Conservation (phyloP, 2,888 invertebrate genomes). For the Palloptera scutellata region DNA sequence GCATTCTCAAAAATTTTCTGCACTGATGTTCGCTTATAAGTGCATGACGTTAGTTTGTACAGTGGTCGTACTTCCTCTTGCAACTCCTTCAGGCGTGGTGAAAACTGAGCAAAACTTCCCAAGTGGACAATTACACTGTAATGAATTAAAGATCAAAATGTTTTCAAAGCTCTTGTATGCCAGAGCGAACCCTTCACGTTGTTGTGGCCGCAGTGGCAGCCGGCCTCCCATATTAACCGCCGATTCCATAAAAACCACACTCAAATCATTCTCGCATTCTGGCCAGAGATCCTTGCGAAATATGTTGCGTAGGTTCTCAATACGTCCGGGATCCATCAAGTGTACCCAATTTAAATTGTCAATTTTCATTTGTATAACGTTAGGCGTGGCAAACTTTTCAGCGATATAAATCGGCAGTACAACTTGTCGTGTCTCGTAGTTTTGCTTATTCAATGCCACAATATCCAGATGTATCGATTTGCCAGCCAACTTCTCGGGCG, state of each 20-base stretch:
- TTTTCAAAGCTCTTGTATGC: neutral
- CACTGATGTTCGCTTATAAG: constrained; percentile 85
- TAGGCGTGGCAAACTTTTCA: constrained; percentile 74
- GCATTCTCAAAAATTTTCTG: constrained; percentile 83
- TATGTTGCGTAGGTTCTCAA: constrained; percentile 79
- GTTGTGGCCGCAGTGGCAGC: constrained; percentile 80
- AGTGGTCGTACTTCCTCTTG: constrained; percentile 84
- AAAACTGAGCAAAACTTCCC: constrained; percentile 80
- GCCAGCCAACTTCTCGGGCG: constrained; percentile 71
- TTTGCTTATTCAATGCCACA: constrained; percentile 78
- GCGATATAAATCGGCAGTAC: constrained; percentile 72
- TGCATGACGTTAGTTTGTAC: constrained; percentile 80
- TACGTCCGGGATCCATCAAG: constrained; percentile 77
- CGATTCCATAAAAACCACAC: constrained; percentile 84
- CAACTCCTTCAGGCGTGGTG: constrained; percentile 64
- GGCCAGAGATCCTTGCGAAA: constrained; percentile 81
- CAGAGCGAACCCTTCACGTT: constrained; percentile 79
- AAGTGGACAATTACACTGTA: constrained; percentile 78
- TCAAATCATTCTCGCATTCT: constrained; percentile 77
- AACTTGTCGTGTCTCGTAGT: constrained; percentile 76
- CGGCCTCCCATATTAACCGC: constrained; percentile 86
- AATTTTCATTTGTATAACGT: constrained; percentile 86
- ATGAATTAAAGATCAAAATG: constrained; percentile 10
- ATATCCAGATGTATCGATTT: constrained; percentile 73
- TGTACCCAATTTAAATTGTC: constrained; percentile 90